Conservation (phyloP, 2,113 vertebrate species). For the Oryzias javanicus region DNA sequence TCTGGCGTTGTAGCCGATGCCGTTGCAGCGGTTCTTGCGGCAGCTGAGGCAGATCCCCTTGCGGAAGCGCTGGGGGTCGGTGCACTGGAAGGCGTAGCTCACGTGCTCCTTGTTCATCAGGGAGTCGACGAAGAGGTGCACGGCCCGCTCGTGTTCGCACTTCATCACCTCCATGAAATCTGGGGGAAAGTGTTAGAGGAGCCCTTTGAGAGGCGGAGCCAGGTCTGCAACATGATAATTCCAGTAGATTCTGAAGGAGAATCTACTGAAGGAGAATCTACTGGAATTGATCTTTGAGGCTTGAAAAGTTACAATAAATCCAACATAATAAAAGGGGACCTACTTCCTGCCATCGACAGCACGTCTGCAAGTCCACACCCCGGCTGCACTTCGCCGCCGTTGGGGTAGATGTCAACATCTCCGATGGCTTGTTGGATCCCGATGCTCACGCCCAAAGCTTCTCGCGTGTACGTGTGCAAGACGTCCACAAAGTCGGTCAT, state of each 20-base stretch:
- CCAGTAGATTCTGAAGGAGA: too few species aligned
- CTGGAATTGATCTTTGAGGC: too few species aligned
- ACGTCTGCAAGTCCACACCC: conserved; percentile 87
- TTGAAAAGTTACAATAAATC: too few species aligned
- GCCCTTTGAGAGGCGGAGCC: too few species aligned
- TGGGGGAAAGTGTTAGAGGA: conserved; percentile 41
- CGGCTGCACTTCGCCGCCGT: conserved; percentile 91
- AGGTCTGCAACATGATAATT: too few species aligned
- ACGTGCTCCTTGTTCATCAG: conserved; percentile 89
- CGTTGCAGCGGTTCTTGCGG: conserved; percentile 92
- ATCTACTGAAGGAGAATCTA: too few species aligned
- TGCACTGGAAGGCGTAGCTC: conserved; percentile 93
- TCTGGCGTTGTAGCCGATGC: conserved; percentile 89
- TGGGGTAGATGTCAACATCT: conserved; percentile 95
- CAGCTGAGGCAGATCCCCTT: conserved; percentile 98
- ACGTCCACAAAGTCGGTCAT: conserved; percentile 96
- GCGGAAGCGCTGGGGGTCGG: conserved; percentile 87
- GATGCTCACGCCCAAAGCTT: conserved; percentile 91
- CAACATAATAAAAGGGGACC: conserved; percentile 57
- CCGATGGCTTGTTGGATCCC: conserved; percentile 95
- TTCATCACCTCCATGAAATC: conserved; percentile 86
- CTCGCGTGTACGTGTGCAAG: conserved; percentile 90
- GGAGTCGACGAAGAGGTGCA: conserved; percentile 94
- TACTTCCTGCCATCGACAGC: conserved; percentile 85
- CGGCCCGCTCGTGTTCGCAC: conserved; percentile 91